A percentile compares a stretch with the other conserved stretches of the same genome.
These are phyloP conservation scores for Erebia palarica DNA, from an alignment of 2,888 invertebrate species.

Conservation along the genomic window DNA sequence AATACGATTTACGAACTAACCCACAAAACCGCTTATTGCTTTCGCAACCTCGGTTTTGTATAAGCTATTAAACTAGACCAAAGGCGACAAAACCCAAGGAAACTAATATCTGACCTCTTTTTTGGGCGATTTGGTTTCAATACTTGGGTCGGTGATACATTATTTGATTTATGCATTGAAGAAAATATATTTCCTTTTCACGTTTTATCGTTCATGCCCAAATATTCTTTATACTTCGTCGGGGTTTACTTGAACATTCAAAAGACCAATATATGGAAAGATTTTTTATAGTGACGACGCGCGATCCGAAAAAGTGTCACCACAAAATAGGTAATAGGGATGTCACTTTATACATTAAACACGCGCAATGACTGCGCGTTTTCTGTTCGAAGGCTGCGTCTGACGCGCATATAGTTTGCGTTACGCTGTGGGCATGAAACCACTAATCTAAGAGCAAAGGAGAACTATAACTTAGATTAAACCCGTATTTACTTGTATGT, in stretches of 20 bases:
- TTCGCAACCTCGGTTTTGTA: conserved; percentile 36
- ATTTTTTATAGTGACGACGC: background rate
- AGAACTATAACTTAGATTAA: too few relatives aligned
- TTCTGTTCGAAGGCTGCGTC: too few relatives aligned
- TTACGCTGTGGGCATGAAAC: too few relatives aligned
- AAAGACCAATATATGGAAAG: conserved; percentile 2
- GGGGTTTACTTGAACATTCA: conserved; percentile 1
- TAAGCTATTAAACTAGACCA: conserved; percentile 32
- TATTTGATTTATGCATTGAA: conserved; percentile 15
- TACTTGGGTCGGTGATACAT: conserved; percentile 25
- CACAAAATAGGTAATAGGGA: background rate
- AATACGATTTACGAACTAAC: conserved; percentile 28
- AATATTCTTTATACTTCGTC: conserved; percentile 2
- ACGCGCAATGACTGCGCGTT: too few relatives aligned
- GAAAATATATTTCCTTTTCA: conserved; percentile 18
- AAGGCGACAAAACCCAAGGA: conserved; percentile 27
- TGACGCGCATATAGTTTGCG: too few relatives aligned
- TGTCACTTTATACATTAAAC: too few relatives aligned
- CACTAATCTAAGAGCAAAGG: too few relatives aligned
- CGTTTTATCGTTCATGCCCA: conserved; percentile 15
- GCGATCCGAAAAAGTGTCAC: background rate
- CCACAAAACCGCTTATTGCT: conserved; percentile 38
- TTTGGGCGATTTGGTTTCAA: conserved; percentile 31
- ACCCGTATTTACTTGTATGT: too few relatives aligned
- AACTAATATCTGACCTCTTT: conserved; percentile 31